Percentiles rank a stretch among this genome's conserved stretches.
phyloP scores from a whole-genome alignment of 35 echinoderm and acorn worm genomes.

The Ptychodera flava region DNA sequence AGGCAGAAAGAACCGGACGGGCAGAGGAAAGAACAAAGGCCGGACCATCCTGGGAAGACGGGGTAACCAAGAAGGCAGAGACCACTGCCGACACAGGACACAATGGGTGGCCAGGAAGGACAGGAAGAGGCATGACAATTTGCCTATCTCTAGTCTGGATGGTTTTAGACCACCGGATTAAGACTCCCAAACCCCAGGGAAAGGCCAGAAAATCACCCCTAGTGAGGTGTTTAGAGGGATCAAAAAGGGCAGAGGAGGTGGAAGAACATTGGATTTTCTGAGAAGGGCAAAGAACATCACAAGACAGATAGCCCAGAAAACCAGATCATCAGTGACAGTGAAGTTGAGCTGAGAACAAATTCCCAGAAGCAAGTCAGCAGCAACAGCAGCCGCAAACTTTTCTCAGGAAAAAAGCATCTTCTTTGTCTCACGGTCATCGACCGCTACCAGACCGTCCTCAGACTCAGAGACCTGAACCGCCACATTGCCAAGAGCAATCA shows the following conservation, averaged over 20 bases:
- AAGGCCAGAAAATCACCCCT: no score
- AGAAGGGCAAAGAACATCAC: no score
- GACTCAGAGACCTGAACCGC: background rate
- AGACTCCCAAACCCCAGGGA: background rate
- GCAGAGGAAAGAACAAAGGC: background rate
- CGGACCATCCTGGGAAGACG: background rate
- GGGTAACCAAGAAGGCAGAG: background rate
- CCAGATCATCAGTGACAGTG: no score
- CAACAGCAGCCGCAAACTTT: background rate
- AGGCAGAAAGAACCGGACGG: background rate
- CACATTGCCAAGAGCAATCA: background rate
- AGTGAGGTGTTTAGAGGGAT: no score
- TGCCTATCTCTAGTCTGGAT: background rate
- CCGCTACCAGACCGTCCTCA: background rate
- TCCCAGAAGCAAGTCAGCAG: no score
- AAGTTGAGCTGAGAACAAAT: no score
- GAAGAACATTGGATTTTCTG: no score
- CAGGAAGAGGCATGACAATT: background rate
- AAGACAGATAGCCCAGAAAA: no score
- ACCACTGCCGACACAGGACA: background rate
- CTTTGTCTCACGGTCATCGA: background rate
- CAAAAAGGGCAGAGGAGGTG: no score
- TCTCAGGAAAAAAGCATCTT: background rate
- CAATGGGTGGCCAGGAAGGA: background rate
- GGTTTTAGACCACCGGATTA: background rate